A percentile compares a stretch with the other conserved stretches of the same genome.
Evolutionary conservation across 37 sponge, comb jelly and placozoan species (phyloP).

Genomic region (Haliclona indistincta): DNA sequence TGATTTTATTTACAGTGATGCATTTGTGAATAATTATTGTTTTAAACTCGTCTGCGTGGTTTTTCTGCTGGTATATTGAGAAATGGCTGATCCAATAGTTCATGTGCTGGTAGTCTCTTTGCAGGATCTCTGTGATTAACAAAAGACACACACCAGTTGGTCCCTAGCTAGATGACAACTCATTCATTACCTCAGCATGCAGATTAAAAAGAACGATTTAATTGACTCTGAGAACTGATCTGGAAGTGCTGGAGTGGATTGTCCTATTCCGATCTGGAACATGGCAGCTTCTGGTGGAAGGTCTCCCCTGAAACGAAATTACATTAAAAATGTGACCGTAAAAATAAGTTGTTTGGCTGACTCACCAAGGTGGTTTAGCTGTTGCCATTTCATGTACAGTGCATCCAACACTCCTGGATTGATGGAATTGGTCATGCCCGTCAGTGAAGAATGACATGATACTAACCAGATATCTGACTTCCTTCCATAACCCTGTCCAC

Average conservation of each 20-base stretch:
- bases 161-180: background rate
- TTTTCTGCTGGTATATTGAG: background rate
- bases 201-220: conserved; percentile 3
- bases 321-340: background rate
- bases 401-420: conserved; percentile 79
- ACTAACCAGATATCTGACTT: conserved; percentile 90
- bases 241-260: conserved; percentile 60
- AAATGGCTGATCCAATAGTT: background rate
- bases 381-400: conserved; percentile 89
- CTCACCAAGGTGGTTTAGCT: conserved; percentile 79
- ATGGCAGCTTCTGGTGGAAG: conserved; percentile 80
- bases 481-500: conserved; percentile 74
- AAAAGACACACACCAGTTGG: background rate
- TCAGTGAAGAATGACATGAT: background rate
- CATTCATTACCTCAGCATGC: conserved; percentile 1
- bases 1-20: background rate
- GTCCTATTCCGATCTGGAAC: conserved; percentile 86
- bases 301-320: conserved; percentile 45
- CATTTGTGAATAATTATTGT: background rate
- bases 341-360: background rate
- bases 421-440: no score
- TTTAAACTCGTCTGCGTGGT: no score
- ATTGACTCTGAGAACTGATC: conserved; percentile 48
- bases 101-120: conserved; percentile 2
- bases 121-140: background rate